phyloP scores from a whole-genome alignment of 2,113 vertebrate genomes.

The Cavia porcellus region DNA sequence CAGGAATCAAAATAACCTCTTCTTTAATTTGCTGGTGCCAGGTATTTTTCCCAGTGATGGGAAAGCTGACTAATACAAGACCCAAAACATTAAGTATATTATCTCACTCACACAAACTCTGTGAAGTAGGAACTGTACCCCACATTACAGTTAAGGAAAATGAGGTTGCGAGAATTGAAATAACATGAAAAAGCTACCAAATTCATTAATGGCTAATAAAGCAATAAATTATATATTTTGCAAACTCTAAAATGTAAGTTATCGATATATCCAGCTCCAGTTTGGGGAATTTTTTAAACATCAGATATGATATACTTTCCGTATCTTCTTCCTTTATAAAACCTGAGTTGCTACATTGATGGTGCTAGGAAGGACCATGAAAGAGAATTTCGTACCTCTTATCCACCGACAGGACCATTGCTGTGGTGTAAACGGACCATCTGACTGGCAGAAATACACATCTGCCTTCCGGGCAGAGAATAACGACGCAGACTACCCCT shows the following conservation, averaged over 20 bases:
- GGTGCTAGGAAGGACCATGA: background rate
- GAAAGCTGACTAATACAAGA: background rate
- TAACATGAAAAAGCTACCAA: background rate
- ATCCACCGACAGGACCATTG: conserved; percentile 84
- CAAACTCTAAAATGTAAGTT: conserved; percentile 14
- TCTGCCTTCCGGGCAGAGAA: conserved; percentile 83
- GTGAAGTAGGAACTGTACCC: background rate
- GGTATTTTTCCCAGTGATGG: background rate
- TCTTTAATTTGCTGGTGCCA: background rate
- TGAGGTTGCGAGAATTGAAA: background rate
- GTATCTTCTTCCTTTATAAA: background rate
- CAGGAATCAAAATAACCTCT: background rate
- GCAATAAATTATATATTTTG: background rate
- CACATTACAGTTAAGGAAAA: conserved; percentile 37
- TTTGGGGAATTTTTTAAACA: background rate
- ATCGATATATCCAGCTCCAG: background rate
- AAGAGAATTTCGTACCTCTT: conserved; percentile 6
- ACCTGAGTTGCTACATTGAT: background rate
- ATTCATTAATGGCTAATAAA: background rate
- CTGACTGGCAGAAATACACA: conserved; percentile 88
- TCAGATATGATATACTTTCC: background rate
- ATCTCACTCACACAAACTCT: background rate
- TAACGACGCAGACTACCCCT: conserved; percentile 87
- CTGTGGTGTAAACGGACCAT: conserved; percentile 88
- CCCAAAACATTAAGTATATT: background rate